Base-by-base conservation (phyloP, 2,797 vertebrate species). In the Bradypodion ventrale region DNA sequence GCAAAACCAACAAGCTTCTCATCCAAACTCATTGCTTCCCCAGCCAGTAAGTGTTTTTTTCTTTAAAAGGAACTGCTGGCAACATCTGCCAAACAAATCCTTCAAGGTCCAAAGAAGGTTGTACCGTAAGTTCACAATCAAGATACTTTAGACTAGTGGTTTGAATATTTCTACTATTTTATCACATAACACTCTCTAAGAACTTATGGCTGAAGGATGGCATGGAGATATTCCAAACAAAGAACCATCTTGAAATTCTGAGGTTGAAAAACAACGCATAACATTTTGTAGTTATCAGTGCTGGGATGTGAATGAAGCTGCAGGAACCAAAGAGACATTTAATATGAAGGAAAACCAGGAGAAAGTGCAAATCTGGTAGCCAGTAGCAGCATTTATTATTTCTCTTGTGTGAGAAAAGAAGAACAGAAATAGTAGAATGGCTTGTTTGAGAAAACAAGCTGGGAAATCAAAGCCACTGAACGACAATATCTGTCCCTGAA, bases 401-500 rank as follows among this genome's bases (percentile, higher is more conserved):
- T 13, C 37, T 65, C 68, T 80, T 68, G 69, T 69, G 23, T 52
- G 32, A 80, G 42, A 68, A 80, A 80, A 32, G 46, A 63, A 80
- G 63, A 80, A 68, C n/a, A 52, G 42, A 52, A 80, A 74, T 52
- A 74, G 44, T 46, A 32, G n/a, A 74, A 59, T 76, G 56, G 40
- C 35, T 60, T 27, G 52, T 35, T 60, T 60, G 52, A 76, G 52
- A 76, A 60, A 56, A 76, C 52, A 60, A 35, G 75, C 15, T 40
- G 52, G 75, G 35, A 80, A 68, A 80, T 70, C 25, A 80, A 70
- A 72, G 56, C 60, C n/a, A n/a, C n/a, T n/a, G n/a, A n/a, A n/a
- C n/a, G n/a, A n/a, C n/a, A n/a, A 66, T 62, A 81, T 72, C 69
- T 81, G 80, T 60, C 21, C 72, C 40, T 7, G 37, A 23, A 40